Evolutionary conservation across 2,797 vertebrate species (phyloP), one percentile per base, ranked within the genome.

Genomic region (Gallinago nigripennis): DNA sequence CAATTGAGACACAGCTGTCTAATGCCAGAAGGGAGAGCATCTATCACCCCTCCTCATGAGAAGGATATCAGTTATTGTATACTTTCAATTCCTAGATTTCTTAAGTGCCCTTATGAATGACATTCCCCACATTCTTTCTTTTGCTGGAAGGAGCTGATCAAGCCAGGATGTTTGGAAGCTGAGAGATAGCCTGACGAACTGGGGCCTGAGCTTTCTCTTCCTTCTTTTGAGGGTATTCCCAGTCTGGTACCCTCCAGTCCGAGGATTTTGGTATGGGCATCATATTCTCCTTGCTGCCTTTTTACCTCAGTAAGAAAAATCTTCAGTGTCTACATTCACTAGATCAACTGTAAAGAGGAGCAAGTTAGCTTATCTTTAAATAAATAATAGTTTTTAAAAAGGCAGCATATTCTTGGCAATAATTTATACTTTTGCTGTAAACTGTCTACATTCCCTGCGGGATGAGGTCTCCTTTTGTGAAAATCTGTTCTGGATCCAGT

Each of bases 391-490:
- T 54, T 53, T 7, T 57, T 39, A 66, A 41, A 48, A 46, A 72
- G 2, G 16, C 48, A 79, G 41, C 63, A 57, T 80, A 43, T 92
- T 96, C 64, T 95, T 96, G 93, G 94, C 80, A 88, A 84, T 93
- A 93, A 79, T 92, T 92, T 82, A 63, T 53, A 64, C 64, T 87
- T 95, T 37, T 82, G 75, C 89, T 92, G 92, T 92, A 86, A 94
- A 89, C 79, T 88, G 66, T 92, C 88, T 95, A 8, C 41, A 68
- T 86, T 94, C 94, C 86, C 86, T 85, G 60, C 68, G 92, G 86
- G 88, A 64, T 90, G 84, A 92, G 85, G 79, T 96, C 84, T 82
- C 84, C 81, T 76, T 92, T 94, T 64, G 80, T 92, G 94, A 91
- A 93, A 94, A 96, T 94, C 94, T 92, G 84, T 89, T 95, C 82